Evolutionary conservation across 2,797 vertebrate genomes (phyloP), one percentile per base, ranked within the genome.

Genomic region (Siniperca scherzeri): DNA sequence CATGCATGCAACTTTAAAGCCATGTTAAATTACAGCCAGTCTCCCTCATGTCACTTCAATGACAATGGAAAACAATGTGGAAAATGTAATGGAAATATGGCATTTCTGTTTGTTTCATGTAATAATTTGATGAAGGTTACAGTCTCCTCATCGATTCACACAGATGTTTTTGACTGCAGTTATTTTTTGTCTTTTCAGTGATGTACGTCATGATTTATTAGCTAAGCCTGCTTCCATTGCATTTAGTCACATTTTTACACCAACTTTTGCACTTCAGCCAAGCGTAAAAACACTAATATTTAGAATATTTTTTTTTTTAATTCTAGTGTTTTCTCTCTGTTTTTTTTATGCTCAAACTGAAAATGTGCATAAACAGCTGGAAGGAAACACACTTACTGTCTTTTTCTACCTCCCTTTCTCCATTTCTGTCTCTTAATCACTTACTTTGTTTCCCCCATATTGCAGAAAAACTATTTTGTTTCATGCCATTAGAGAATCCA

Each of bases 401-500:
- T n/a, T 30, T 52, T 42, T n/a, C 17, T 14, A 3, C 59, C 56
- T n/a, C 3, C 3, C 2, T 57, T 25, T 21, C 59, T 67, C 40
- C 19, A 14, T 69, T 59, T 44, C 61, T 67, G 12, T 57, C 14
- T 33, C 27, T 78, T 75, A 72, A 75, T 84, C 5, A 3, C 62
- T 69, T 33, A 21, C 52, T 83, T 65, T 78, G 30, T 77, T 79
- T 74, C 33, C 25, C 40, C 53, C 46, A 53, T 16, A 6, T 55
- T 81, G 33, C 65, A 60, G 46, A 75, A 84, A 78, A 77, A 53
- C 38, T 13, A 27, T 27, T 69, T 74, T 38, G 75, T 74, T 80
- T 78, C 38, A 72, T 68, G 16, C 33, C 72, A 55, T 81, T 80
- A 83, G 52, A 86, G 67, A 74, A 67, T 73, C 4, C 55, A 53